These are phyloP conservation scores for Endomychus coccineus DNA, from an alignment of 2,888 invertebrate genomes.

Conservation along the genomic window DNA sequence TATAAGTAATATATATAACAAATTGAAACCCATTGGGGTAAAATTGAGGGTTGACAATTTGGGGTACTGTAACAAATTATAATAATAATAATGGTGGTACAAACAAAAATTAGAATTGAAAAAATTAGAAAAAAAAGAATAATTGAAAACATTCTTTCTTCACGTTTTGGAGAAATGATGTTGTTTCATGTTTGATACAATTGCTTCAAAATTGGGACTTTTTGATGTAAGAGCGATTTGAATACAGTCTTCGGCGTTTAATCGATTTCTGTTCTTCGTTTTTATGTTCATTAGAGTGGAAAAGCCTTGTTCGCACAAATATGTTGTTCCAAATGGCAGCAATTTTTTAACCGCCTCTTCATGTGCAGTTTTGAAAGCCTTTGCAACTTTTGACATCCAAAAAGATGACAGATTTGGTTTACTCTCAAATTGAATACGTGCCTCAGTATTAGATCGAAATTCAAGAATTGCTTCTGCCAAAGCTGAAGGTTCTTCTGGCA, in stretches of 20 bases:
- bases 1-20: slow-evolving; percentile 16
- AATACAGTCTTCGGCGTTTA: slow-evolving; percentile 21
- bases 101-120: slow-evolving; percentile 14
- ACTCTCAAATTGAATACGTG: slow-evolving; percentile 24
- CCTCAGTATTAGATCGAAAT: slow-evolving; percentile 25
- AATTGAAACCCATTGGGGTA: slow-evolving; percentile 13
- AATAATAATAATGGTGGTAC: slow-evolving; percentile 17
- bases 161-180: slow-evolving; percentile 23
- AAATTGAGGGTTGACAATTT: slow-evolving; percentile 16
- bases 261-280: slow-evolving; percentile 24
- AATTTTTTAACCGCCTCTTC: slow-evolving; percentile 11
- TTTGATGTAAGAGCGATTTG: slow-evolving; percentile 24
- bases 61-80: slow-evolving; percentile 16
- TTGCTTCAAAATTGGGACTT: slow-evolving; percentile 22
- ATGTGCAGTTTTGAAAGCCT: slow-evolving; percentile 27
- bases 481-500: slow-evolving; percentile 23
- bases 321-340: slow-evolving; percentile 11
- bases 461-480: slow-evolving; percentile 25
- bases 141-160: slow-evolving; percentile 19
- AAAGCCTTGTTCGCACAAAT: no score
- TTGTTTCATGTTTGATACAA: no score
- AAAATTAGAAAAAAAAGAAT: slow-evolving; percentile 7
- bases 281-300: slow-evolving; percentile 24
- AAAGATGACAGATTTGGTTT: slow-evolving; percentile 23
- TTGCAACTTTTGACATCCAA: slow-evolving; percentile 26